These are phyloP conservation scores for Bergia puertoricense DNA, from an alignment of 92 coral and sea anemone genomes.

Conservation along the genomic window DNA sequence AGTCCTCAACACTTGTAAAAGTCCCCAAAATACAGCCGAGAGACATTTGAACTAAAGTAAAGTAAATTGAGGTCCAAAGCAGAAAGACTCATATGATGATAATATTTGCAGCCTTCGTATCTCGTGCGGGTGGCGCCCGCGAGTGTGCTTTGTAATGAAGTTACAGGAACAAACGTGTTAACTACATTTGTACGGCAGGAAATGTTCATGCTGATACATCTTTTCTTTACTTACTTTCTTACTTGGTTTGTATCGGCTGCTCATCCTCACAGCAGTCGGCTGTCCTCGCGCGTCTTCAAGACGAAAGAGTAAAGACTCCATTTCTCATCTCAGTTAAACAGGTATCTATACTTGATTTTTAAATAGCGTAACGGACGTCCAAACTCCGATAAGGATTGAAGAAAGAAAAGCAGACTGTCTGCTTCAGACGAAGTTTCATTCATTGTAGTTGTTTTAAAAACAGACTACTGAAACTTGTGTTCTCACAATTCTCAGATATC, in stretches of 20 bases:
- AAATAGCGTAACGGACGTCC: background rate
- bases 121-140: no score
- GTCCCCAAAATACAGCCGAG: no score
- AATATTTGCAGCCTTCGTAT: no score
- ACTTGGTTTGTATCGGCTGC: background rate
- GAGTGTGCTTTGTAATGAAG: background rate
- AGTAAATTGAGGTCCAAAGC: no score
- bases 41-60: no score
- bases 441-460: no score
- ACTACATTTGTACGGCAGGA: background rate
- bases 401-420: background rate
- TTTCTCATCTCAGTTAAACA: no score
- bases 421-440: background rate
- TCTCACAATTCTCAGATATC: background rate
- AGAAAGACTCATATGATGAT: no score
- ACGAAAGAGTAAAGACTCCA: background rate
- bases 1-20: no score
- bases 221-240: background rate
- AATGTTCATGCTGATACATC: background rate
- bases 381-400: background rate
- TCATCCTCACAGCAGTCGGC: background rate
- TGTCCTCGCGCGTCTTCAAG: background rate
- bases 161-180: background rate
- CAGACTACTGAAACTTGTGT: background rate
- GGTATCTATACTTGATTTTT: background rate